Percentiles rank a stretch among this genome's conserved stretches.
Conservation (phyloP, 2,113 vertebrate genomes). For the Pangasianodon hypophthalmus region DNA sequence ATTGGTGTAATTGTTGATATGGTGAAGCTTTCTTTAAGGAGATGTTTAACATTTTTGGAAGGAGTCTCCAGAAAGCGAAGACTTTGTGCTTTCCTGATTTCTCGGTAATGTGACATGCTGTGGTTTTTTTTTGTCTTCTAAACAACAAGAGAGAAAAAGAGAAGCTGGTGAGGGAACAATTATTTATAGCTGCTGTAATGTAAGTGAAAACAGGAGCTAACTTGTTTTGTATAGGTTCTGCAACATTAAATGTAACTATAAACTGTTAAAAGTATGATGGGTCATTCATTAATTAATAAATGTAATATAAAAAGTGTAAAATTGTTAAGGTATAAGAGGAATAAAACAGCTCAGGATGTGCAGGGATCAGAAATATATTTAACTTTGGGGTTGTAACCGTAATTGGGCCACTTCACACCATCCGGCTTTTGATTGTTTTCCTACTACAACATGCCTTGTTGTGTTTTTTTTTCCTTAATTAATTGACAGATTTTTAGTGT, state of each 20-base stretch:
- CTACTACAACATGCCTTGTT: no score
- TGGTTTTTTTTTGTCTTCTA: no score
- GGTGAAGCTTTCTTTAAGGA: background rate
- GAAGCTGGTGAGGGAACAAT: no score
- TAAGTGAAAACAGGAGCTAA: no score
- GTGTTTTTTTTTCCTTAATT: background rate
- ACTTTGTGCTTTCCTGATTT: no score
- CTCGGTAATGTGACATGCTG: no score
- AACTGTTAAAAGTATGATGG: background rate
- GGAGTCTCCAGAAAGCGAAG: no score
- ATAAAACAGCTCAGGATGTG: no score
- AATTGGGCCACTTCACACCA: background rate
- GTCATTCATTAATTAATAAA: background rate
- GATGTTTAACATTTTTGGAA: background rate
- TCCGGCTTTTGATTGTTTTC: background rate
- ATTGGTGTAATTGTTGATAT: background rate
- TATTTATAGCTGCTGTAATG: no score
- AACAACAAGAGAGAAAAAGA: no score
- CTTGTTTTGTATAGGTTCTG: background rate
- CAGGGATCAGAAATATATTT: background rate
- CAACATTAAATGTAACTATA: background rate
- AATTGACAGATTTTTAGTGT: background rate
- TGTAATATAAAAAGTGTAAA: background rate
- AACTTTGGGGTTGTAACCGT: background rate
- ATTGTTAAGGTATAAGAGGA: no score